phyloP scores from a whole-genome alignment of 1,140 invertebrate species.

The Tetraneura akinire region DNA sequence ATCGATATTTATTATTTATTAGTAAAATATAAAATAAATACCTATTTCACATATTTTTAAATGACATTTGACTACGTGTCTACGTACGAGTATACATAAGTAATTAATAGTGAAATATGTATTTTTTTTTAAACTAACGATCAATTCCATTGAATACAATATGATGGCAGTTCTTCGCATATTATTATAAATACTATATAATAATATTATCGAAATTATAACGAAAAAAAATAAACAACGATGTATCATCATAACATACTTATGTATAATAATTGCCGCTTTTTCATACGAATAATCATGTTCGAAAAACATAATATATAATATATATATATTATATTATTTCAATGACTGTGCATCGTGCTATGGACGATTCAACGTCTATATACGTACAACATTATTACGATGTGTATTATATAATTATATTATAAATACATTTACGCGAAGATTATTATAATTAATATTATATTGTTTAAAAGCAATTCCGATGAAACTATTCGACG shows the following conservation, averaged over 20 bases:
- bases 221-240: conserved; percentile 25
- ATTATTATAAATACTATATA: background rate
- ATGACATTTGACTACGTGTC: too few species aligned
- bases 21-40: too few species aligned
- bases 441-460: too few species aligned
- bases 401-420: background rate
- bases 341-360: too few species aligned
- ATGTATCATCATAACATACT: too few species aligned
- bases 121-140: background rate
- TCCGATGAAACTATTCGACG: conserved; percentile 6
- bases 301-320: background rate
- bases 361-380: background rate
- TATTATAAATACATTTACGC: too few species aligned
- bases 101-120: too few species aligned
- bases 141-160: conserved; percentile 1
- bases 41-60: too few species aligned
- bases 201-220: conserved; percentile 33
- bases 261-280: background rate
- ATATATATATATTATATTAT: too few species aligned
- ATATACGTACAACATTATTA: background rate
- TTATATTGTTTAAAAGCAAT: conserved; percentile 32
- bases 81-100: too few species aligned
- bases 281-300: conserved; percentile 16
- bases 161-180: too few species aligned
- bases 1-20: too few species aligned